Evolutionary conservation across 2,113 vertebrate species (phyloP).

Genomic region (Pica pica): DNA sequence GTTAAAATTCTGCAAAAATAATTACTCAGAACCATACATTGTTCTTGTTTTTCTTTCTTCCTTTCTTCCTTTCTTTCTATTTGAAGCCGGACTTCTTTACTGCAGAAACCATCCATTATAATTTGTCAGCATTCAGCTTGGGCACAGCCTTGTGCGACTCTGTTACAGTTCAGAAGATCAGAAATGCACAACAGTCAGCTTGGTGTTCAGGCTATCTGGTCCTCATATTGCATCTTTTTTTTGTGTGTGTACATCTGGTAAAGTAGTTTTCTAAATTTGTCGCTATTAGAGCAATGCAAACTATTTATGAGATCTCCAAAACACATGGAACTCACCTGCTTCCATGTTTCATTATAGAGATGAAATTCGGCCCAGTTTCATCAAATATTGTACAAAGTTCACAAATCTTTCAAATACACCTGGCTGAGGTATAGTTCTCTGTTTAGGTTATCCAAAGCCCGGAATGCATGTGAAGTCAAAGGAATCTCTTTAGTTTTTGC

Average conservation of each 20-base stretch:
- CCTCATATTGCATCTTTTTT: not conserved
- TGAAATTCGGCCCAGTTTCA: conserved; percentile 18
- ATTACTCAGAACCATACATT: not conserved
- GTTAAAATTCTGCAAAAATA: not conserved
- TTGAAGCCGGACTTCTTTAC: not conserved
- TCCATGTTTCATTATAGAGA: conserved; percentile 16
- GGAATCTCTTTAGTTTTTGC: not conserved
- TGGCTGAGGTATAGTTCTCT: not conserved
- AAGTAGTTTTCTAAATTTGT: conserved; percentile 43
- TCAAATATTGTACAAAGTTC: not conserved
- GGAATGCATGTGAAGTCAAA: not conserved
- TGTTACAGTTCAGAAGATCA: not conserved
- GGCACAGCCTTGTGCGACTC: not conserved
- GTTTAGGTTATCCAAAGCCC: not conserved
- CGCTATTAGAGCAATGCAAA: conserved; percentile 30
- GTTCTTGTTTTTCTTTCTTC: fast-evolving
- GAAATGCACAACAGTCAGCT: not conserved
- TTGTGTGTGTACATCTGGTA: not conserved
- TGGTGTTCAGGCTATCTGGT: not conserved
- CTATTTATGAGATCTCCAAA: conserved; percentile 36
- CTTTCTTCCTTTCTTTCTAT: fast-evolving
- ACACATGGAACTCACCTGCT: conserved; percentile 42
- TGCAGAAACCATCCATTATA: not conserved
- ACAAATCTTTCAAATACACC: conserved; percentile 10
- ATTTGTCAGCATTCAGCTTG: not conserved